Evolutionary conservation across 2,113 vertebrate genomes (phyloP), one percentile per base, ranked within the genome.

Genomic region (Takifugu flavidus): DNA sequence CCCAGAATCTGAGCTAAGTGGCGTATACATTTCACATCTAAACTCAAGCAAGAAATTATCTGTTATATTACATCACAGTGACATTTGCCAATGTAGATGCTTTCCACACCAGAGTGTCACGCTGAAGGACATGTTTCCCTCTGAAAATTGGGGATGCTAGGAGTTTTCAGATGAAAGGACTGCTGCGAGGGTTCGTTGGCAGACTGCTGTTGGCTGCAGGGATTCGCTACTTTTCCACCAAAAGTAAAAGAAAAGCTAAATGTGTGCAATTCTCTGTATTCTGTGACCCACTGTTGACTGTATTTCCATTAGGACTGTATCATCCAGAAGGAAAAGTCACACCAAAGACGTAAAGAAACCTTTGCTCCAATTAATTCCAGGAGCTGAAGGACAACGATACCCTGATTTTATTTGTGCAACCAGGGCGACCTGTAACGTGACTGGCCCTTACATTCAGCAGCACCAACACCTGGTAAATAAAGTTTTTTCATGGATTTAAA

Each of bases 11-110:
- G 52, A 61, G 55, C 20, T 25, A 43, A 49, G 6, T 47, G 7
- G 44, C 39, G 51, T 56, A 60, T 53, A 45, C 2, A 54, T 51
- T 75, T 49, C 47, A 56, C 25, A 43, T 29, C 15, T 20, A 51
- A 51, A 45, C 8, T 47, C 50, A 53, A 25, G 44, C 15, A 50
- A 65, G 2, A 53, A 39, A 55, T n/a, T 28, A 25, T 31, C 25
- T 20, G 13, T 62, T 67, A 29, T 42, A 1, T 13, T 44, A 15
- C 31, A 43, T 34, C 11, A 34, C 25, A 28, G 46, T 10, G 15
- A 20, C 5, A 20, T 31, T 47, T 57, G 42, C 49, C n/a, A 57
- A 27, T 44, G 14, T 42, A 59, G 43, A 58, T 65, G 27, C 20
- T 46, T 65, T 69, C 45, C 34, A 47, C 14, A 56, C 43, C 26